Evolutionary conservation across 2,888 invertebrate genomes (phyloP).

Genomic region (Pachycephus smyrnensis): DNA sequence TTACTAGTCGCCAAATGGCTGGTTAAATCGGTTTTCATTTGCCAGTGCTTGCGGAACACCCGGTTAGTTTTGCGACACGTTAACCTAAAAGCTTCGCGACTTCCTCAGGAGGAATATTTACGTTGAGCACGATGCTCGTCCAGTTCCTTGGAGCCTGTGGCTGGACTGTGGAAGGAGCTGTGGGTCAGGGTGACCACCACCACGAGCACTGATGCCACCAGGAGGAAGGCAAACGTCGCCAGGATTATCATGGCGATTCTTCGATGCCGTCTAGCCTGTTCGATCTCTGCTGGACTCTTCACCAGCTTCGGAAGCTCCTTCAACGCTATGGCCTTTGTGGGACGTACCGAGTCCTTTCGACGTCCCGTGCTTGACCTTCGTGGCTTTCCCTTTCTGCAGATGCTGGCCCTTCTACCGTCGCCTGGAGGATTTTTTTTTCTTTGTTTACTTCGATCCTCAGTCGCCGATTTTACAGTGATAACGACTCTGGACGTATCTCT

Average conservation of each 20-base stretch:
- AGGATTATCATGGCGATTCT: conserved; percentile 79
- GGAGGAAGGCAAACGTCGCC: conserved; percentile 79
- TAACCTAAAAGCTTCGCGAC: conserved; percentile 21
- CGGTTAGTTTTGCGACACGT: too few species aligned
- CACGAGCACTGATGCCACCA: conserved; percentile 79
- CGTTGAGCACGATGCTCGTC: conserved; percentile 53
- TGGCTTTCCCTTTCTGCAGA: conserved; percentile 46
- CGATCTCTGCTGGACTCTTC: conserved; percentile 66
- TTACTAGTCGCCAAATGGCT: not conserved
- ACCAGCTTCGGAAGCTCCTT: conserved; percentile 67
- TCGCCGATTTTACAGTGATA: too few species aligned
- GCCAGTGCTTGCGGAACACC: too few species aligned
- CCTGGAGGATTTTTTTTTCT: conserved; percentile 34
- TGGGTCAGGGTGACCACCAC: conserved; percentile 84
- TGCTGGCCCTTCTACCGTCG: conserved; percentile 54
- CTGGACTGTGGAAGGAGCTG: conserved; percentile 75
- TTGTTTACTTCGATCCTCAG: too few species aligned
- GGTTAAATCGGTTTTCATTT: too few species aligned
- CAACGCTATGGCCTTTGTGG: conserved; percentile 40
- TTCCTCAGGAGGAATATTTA: conserved; percentile 36
- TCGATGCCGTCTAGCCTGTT: conserved; percentile 76
- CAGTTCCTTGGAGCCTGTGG: conserved; percentile 70
- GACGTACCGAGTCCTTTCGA: conserved; percentile 86
- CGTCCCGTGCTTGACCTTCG: conserved; percentile 62
- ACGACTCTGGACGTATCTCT: too few species aligned